Conservation (phyloP, 37 sponge, comb jelly and placozoan species). For the Mnemiopsis leidyi region DNA sequence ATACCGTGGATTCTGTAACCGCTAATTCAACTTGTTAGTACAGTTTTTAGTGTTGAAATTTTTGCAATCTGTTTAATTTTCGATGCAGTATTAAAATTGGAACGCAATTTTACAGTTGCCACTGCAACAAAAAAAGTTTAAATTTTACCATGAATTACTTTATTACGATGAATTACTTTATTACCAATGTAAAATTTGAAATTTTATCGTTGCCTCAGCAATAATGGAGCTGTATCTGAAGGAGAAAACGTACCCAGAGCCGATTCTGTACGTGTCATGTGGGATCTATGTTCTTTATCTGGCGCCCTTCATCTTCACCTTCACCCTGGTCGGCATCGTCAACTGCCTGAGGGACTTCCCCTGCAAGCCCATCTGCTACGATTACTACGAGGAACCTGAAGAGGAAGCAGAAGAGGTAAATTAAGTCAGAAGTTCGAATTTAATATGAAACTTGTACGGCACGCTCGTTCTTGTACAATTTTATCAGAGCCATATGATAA, state of each 20-base stretch:
- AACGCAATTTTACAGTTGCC: not conserved
- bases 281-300: conserved; percentile 2
- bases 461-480: too few species aligned
- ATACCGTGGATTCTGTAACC: not conserved
- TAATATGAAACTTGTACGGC: too few species aligned
- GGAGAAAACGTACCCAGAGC: not conserved
- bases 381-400: not conserved
- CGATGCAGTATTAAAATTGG: not conserved
- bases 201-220: not conserved
- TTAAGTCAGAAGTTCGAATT: too few species aligned
- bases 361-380: conserved; percentile 14
- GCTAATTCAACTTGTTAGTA: not conserved
- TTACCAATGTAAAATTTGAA: not conserved
- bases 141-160: not conserved
- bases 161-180: not conserved
- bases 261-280: not conserved
- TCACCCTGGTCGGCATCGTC: not conserved
- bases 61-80: too few species aligned
- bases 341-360: conserved; percentile 39
- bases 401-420: not conserved
- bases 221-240: not conserved
- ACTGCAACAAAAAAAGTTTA: not conserved
- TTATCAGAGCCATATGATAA: too few species aligned
- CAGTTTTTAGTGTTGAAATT: not conserved
- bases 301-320: conserved; percentile 1